phyloP scores from a whole-genome alignment of 2,888 invertebrate genomes.

The Sepioteuthis lessoniana region DNA sequence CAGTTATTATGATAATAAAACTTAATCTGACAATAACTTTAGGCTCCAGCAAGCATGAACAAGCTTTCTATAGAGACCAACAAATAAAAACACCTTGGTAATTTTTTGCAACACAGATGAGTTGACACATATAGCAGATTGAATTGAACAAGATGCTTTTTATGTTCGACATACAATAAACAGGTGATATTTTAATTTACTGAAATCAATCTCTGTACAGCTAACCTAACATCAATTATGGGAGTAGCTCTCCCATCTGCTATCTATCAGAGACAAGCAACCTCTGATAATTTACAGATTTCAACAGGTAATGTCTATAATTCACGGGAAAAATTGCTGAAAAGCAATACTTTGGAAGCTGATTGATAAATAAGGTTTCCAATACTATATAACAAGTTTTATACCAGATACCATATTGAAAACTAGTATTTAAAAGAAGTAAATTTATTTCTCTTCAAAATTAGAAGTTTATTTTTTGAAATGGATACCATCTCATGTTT shows the following conservation, averaged over 20 bases:
- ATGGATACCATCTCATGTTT: too few species aligned
- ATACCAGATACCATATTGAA: too few species aligned
- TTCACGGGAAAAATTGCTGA: background rate
- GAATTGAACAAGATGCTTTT: background rate
- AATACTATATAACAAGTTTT: too few species aligned
- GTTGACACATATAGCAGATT: background rate
- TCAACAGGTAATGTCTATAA: background rate
- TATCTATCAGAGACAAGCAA: background rate
- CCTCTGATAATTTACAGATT: background rate
- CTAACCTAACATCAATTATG: background rate
- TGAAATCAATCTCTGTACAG: background rate
- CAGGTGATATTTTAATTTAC: conserved; percentile 18
- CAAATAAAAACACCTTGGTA: background rate
- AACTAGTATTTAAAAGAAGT: too few species aligned
- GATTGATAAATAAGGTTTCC: too few species aligned
- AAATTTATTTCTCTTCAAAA: too few species aligned
- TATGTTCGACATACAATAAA: background rate
- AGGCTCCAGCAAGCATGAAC: background rate
- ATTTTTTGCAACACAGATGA: conserved; percentile 18
- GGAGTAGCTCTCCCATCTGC: background rate
- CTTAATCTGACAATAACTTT: background rate
- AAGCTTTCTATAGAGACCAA: background rate
- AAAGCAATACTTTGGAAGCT: background rate
- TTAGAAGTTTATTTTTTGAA: too few species aligned
- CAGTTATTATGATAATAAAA: background rate